These are phyloP conservation scores for Gymnarchus niloticus DNA, from an alignment of 2,113 vertebrate genomes.

Conservation along the genomic window DNA sequence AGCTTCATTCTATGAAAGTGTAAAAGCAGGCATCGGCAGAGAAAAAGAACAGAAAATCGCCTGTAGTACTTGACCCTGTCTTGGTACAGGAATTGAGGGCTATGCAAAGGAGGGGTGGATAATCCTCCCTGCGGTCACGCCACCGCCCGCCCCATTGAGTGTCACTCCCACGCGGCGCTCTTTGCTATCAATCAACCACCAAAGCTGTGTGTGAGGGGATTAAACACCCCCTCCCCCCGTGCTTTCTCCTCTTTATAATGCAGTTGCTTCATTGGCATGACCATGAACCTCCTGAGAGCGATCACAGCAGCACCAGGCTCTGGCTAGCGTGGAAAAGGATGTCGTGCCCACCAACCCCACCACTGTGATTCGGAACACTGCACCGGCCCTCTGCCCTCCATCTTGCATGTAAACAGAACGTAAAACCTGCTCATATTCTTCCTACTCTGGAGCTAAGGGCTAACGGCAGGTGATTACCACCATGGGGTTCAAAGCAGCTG, in stretches of 20 bases:
- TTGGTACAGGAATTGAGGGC: slow-evolving; percentile 24
- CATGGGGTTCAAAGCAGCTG: too few species aligned
- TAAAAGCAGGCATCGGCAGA: slow-evolving; percentile 29
- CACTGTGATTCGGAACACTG: too few species aligned
- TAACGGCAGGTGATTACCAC: neutral
- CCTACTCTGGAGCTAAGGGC: too few species aligned
- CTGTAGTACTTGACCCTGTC: slow-evolving; percentile 66
- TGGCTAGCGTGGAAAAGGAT: too few species aligned
- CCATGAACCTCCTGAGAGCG: neutral
- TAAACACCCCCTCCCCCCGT: slow-evolving; percentile 42
- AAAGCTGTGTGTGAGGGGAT: slow-evolving; percentile 69
- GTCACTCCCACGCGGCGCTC: slow-evolving; percentile 47
- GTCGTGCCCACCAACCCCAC: neutral
- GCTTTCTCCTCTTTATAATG: slow-evolving; percentile 9
- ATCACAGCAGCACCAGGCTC: neutral
- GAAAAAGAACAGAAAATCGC: slow-evolving; percentile 54
- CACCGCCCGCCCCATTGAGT: slow-evolving; percentile 34
- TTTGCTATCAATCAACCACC: slow-evolving; percentile 68
- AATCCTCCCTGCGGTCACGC: slow-evolving; percentile 50
- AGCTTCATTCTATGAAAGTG: slow-evolving; percentile 33
- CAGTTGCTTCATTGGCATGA: slow-evolving; percentile 7
- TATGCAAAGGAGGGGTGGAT: slow-evolving; percentile 45
- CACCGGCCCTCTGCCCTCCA: too few species aligned
- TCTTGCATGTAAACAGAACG: neutral
- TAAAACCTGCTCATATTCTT: too few species aligned